Percentiles rank a stretch among this genome's conserved stretches.
phyloP scores from a whole-genome alignment of 2,888 invertebrate genomes.

The Xestobium rufovillosum region DNA sequence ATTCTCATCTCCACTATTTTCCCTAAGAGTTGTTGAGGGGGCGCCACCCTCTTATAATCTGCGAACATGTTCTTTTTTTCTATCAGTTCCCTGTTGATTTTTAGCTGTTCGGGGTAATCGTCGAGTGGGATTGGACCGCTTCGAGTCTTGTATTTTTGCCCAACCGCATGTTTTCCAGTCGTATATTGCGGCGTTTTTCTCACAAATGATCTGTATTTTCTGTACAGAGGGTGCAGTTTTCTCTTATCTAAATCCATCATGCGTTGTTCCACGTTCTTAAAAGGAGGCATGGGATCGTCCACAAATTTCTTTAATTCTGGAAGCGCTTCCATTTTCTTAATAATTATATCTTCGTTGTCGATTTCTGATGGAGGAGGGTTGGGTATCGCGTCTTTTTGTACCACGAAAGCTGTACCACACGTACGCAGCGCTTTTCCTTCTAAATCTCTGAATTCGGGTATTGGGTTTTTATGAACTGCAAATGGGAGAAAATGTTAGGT shows the following conservation, averaged over 20 bases:
- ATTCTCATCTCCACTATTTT: constrained; percentile 31
- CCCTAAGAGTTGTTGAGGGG: constrained; percentile 32
- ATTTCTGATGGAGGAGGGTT: constrained; percentile 6
- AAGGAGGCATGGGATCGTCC: constrained; percentile 34
- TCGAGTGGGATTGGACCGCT: constrained; percentile 29
- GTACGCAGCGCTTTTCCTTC: constrained; percentile 33
- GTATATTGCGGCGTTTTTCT: not conserved
- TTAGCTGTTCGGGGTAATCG: constrained; percentile 32
- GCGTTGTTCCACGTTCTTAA: constrained; percentile 31
- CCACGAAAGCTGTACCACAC: constrained; percentile 34
- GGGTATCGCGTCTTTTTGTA: constrained; percentile 31
- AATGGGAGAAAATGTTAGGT: constrained; percentile 2
- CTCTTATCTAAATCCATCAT: constrained; percentile 33
- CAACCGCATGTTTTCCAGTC: not conserved
- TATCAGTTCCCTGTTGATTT: constrained; percentile 31
- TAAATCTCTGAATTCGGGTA: constrained; percentile 30
- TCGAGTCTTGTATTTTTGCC: constrained; percentile 24
- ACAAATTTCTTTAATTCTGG: constrained; percentile 29
- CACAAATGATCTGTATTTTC: constrained; percentile 20
- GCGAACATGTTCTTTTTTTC: constrained; percentile 36
- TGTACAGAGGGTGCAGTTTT: constrained; percentile 36
- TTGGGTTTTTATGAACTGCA: constrained; percentile 12
- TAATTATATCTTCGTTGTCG: constrained; percentile 26
- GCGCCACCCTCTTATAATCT: constrained; percentile 34
- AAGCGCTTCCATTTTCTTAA: constrained; percentile 32